phyloP scores from a whole-genome alignment of 2,797 vertebrate species.

The Rhynchonycteris naso region DNA sequence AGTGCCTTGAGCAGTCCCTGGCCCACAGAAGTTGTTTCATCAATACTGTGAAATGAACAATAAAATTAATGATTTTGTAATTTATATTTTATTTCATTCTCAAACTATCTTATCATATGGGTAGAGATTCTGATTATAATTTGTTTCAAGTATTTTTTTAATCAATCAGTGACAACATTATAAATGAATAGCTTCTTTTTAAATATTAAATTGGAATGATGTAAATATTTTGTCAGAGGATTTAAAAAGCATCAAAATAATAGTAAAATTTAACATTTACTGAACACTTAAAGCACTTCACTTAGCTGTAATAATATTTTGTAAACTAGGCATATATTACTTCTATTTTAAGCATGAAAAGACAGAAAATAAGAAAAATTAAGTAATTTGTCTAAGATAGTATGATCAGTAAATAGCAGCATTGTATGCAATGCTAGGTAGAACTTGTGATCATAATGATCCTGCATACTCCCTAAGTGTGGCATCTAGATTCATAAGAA shows the following conservation, averaged over 20 bases:
- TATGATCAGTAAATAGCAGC: neutral
- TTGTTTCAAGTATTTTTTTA: neutral
- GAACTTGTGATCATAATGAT: neutral
- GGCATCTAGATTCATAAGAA: neutral
- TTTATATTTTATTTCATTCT: constrained; percentile 47
- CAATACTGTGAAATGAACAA: neutral
- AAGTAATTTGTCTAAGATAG: neutral
- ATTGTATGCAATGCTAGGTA: neutral
- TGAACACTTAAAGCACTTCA: neutral
- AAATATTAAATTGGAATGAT: neutral
- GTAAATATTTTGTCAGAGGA: neutral
- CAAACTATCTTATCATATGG: neutral
- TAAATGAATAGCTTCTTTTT: neutral
- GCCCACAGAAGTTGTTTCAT: neutral
- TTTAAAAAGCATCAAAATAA: neutral
- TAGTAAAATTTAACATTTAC: constrained; percentile 18
- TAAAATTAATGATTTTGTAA: neutral
- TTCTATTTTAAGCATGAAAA: constrained; percentile 7
- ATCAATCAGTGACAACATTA: neutral
- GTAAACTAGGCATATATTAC: neutral
- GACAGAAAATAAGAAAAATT: constrained; percentile 21
- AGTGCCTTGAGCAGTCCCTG: neutral
- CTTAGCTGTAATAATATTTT: neutral
- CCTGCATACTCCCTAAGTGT: neutral
- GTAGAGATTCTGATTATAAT: neutral